Evolutionary conservation across 2,888 invertebrate species (phyloP), one percentile per base, ranked within the genome.

Genomic region (Eucriotettix oculatus): DNA sequence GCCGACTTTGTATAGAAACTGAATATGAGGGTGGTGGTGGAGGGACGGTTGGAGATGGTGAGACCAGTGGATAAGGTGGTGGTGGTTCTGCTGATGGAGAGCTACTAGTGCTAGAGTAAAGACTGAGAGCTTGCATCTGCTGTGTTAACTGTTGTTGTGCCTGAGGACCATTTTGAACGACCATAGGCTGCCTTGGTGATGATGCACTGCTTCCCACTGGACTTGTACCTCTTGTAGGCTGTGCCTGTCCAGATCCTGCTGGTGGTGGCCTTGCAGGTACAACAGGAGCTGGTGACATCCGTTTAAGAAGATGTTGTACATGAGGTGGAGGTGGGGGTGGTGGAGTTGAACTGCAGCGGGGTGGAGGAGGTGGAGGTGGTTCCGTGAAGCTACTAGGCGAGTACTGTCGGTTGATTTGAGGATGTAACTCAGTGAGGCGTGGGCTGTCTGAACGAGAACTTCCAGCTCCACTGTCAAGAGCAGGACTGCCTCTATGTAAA

Each of bases 361-460:
- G 90, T 76, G 64, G 82, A 79, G 67, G 82, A 80, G 71, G 67
- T 63, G 72, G 68, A 67, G 71, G 69, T 14, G 75, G 75, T 73
- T 78, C 76, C 69, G 78, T 54, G 48, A 64, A 64, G 64, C 77
- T 78, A 55, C 82, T 84, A 10, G 86, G 86, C 60, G 86, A 86
- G 71, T 87, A 87, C 69, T 85, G 85, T 58, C 87, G 77, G 66
- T 80, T 81, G 52, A 87, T 76, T 67, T 86, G 85, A 55, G 84
- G 81, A 69, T 87, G 80, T 41, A 65, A 62, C 16, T 57, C 59
- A 16, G 66, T 69, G 65, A 84, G 84, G 12, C 81, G 74, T 16
- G 91, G 92, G 72, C 90, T 91, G 71, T 93, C 93, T 10, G 93
- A 93, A 59, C 92, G 80, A 54, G 90, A 90, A 70, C 90, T 90